phyloP scores from a whole-genome alignment of 2,113 vertebrate species.

The Ammodytes dubius region DNA sequence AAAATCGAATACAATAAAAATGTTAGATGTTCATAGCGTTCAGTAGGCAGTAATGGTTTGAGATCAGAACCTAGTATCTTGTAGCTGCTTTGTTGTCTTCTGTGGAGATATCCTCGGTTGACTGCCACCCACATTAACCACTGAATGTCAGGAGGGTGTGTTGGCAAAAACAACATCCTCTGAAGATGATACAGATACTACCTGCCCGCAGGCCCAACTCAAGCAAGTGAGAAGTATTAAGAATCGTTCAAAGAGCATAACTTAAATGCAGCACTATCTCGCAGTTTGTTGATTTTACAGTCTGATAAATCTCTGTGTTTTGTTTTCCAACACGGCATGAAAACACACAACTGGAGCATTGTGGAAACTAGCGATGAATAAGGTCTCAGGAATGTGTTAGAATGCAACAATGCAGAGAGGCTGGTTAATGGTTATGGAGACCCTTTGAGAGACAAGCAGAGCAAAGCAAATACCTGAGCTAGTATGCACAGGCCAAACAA shows the following conservation, averaged over 20 bases:
- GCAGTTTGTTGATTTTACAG: slow-evolving; percentile 42
- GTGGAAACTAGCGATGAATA: slow-evolving; percentile 67
- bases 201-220: neutral
- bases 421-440: slow-evolving; percentile 81
- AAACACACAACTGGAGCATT: slow-evolving; percentile 60
- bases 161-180: slow-evolving; percentile 8
- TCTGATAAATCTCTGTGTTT: slow-evolving; percentile 55
- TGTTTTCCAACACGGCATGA: slow-evolving; percentile 55
- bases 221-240: slow-evolving; percentile 15
- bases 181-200: slow-evolving; percentile 14
- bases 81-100: slow-evolving; percentile 30
- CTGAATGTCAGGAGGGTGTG: neutral
- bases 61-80: slow-evolving; percentile 24
- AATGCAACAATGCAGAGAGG: slow-evolving; percentile 53
- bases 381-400: slow-evolving; percentile 78
- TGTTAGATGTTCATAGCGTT: neutral
- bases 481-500: slow-evolving; percentile 63
- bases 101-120: slow-evolving; percentile 23
- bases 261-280: slow-evolving; percentile 22
- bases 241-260: neutral
- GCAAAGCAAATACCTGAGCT: slow-evolving; percentile 72
- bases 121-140: slow-evolving; percentile 9
- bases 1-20: slow-evolving; percentile 13
- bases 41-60: neutral
- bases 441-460: slow-evolving; percentile 59